These are phyloP conservation scores for Megaceryle alcyon DNA, from an alignment of 2,797 vertebrate genomes.

Conservation along the genomic window DNA sequence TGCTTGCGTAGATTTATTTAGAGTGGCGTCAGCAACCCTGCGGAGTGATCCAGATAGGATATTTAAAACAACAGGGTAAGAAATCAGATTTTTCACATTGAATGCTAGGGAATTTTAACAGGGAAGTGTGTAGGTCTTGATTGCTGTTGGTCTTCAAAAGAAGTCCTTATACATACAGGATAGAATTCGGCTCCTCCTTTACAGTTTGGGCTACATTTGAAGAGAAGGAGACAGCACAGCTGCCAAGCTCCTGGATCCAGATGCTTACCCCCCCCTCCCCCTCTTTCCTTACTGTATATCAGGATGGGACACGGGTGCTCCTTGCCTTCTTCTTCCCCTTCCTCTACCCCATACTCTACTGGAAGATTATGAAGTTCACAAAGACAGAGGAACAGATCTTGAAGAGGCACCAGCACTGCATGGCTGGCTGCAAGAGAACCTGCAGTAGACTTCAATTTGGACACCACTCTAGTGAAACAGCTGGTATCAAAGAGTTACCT, in stretches of 20 bases:
- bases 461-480: neutral
- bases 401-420: neutral
- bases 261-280: neutral
- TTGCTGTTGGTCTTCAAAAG: neutral
- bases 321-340: neutral
- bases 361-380: neutral
- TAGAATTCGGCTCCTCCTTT: neutral
- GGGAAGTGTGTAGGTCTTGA: accelerated
- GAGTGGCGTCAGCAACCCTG: neutral
- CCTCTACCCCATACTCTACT: neutral
- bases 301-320: neutral
- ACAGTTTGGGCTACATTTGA: neutral
- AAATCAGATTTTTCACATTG: neutral
- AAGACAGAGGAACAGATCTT: neutral
- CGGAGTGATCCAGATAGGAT: neutral
- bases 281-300: neutral
- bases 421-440: neutral
- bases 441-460: neutral
- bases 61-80: neutral
- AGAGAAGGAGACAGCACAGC: neutral
- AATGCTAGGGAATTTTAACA: neutral
- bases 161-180: neutral
- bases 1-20: neutral
- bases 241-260: neutral
- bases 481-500: neutral